phyloP scores from a whole-genome alignment of 2,888 invertebrate species.

The Penaeus monodon region DNA sequence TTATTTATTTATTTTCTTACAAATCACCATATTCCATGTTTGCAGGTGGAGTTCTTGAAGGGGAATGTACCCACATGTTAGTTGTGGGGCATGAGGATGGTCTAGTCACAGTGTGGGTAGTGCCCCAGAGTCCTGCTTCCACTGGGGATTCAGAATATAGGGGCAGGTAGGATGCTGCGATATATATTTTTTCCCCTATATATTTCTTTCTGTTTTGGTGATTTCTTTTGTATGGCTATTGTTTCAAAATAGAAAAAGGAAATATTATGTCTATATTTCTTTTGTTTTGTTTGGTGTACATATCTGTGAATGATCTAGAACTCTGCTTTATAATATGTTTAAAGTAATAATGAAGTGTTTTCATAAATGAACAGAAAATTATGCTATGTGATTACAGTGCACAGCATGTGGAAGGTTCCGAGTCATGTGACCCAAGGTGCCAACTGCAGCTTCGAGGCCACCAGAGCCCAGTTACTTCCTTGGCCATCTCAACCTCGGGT shows the following conservation, averaged over 20 bases:
- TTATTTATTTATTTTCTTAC: neutral
- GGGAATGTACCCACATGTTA: slow-evolving; percentile 70
- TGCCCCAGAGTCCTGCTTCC: slow-evolving; percentile 68
- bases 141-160: slow-evolving; percentile 24
- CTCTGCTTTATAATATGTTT: too few relatives aligned
- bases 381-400: neutral
- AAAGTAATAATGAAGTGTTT: too few relatives aligned
- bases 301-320: too few relatives aligned
- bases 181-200: neutral
- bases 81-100: slow-evolving; percentile 75
- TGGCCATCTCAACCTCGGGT: slow-evolving; percentile 73
- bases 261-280: too few relatives aligned
- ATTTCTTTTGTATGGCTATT: too few relatives aligned
- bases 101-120: slow-evolving; percentile 72
- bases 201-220: neutral
- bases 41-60: slow-evolving; percentile 65
- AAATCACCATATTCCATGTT: too few relatives aligned
- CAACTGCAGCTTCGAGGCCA: slow-evolving; percentile 73
- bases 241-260: too few relatives aligned
- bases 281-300: too few relatives aligned
- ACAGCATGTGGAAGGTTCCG: slow-evolving; percentile 1
- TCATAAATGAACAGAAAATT: neutral
- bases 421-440: slow-evolving; percentile 32
- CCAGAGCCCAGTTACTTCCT: slow-evolving; percentile 73
- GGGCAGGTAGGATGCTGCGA: slow-evolving; percentile 17